Evolutionary conservation across 2,113 vertebrate species (phyloP), one percentile per base, ranked within the genome.

Genomic region (Coreoperca whiteheadi): DNA sequence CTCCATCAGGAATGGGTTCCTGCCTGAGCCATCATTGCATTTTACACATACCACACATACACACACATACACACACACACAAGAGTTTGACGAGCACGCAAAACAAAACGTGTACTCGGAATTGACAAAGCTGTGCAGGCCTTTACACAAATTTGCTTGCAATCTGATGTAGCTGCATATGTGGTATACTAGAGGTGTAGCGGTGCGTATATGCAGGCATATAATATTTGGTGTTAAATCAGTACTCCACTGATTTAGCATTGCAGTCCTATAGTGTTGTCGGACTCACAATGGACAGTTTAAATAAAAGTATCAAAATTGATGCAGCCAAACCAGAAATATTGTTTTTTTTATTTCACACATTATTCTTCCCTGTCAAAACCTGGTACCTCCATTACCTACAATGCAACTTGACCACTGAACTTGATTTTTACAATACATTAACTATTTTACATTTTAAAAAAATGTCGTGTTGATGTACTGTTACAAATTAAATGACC

Each of bases 1-100:
- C 77, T 88, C 84, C 77, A 70, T 79, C 80, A 86, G 88, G 87
- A 91, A 76, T 71, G n/a, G 79, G 50, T 67, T 81, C 79, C 60
- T 37, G 9, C 21, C 75, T 68, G 30, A 87, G 76, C 67, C 77
- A 60, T 72, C 80, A 59, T 23, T 53, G n/a, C 48, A 61, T 77
- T 54, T 56, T 32, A 68, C 25, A 75, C 75, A 71, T n/a, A n/a
- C n/a, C 66, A 28, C 23, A 56, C 70, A 69, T 39, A 63, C 21
- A 64, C 41, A 79, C 65, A 77, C 32, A 71, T 54, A 60, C 51
- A 18, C 21, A 34, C 25, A 76, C 65, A 34, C 18, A 46, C 46
- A 23, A 7, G 65, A 34, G 8, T 11, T 41, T 41, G 54, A 11
- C 5, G 30, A 66, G 10, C 8, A 64, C n/a, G 8, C 21, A 54